Percentiles rank a stretch among this genome's conserved stretches.
phyloP scores from a whole-genome alignment of 2,113 vertebrate genomes.

The Rhinoptilus africanus region DNA sequence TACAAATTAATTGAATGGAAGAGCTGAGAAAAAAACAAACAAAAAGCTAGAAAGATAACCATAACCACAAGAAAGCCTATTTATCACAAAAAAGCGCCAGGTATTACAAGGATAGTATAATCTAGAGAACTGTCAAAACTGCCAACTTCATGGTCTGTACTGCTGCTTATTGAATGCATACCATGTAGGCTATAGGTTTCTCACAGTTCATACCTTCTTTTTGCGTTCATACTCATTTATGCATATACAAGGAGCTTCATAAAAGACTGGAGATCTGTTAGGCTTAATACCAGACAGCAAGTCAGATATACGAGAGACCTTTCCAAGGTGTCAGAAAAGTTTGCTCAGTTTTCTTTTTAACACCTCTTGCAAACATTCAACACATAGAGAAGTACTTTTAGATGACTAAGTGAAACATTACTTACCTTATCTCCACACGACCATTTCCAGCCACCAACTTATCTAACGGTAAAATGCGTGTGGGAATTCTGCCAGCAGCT shows the following conservation, averaged over 20 bases:
- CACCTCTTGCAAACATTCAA: not conserved
- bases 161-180: not conserved
- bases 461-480: not conserved
- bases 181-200: not conserved
- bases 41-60: not conserved
- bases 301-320: not conserved
- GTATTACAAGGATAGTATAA: not conserved
- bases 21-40: not conserved
- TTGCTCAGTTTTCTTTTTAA: not conserved
- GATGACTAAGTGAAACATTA: not conserved
- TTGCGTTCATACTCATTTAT: not conserved
- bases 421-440: not conserved
- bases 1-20: not conserved
- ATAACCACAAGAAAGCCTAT: not conserved
- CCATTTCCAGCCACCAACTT: not conserved
- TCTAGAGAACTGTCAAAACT: not conserved
- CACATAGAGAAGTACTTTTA: not conserved
- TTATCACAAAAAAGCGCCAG: not conserved
- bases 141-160: not conserved
- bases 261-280: not conserved
- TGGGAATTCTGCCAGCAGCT: constrained; percentile 14
- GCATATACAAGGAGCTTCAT: not conserved
- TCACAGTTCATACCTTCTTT: not conserved
- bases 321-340: not conserved
- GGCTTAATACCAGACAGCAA: not conserved